Evolutionary conservation across 64 coral and sea anemone genomes (phyloP), one percentile per base, ranked within the genome.

Genomic region (Platygyra sinensis): DNA sequence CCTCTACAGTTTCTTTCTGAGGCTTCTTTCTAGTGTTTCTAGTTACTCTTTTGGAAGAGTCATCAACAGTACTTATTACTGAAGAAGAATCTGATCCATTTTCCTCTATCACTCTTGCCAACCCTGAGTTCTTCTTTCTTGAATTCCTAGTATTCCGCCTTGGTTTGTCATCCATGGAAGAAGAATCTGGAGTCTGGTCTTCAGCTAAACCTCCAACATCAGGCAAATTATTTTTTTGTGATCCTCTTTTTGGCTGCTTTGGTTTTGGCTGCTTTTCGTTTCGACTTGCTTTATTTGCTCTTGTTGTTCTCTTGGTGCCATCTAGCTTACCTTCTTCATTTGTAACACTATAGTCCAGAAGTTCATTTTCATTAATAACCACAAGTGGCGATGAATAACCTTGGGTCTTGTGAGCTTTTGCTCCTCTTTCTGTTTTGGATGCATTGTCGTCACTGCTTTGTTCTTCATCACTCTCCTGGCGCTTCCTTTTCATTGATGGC

Each of bases 401-500:
- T 85, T 85, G 81, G 10, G 63, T 85, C 42, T 81, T 94, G 32
- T 12, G 52, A 30, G 72, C 52, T 55, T 94, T 89, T 67, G 73
- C 18, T 78, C 36, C 76, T 46, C 59, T 89, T 51, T 60, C 72
- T 13, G 59, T 17, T 77, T 82, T 77, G 10, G 52, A 62, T 84
- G 36, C 3, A 72, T 14, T 52, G 39, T 85, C 81, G 52, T 85
- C 81, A 29, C 81, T 85, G n/a, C 81, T 85, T 13, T 69, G 32
- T 49, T 72, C 81, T 11, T 85, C 62, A 36, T 80, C 78, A 61
- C 81, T 85, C 81, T 85, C 62, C 22, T 71, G 62, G n/a, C 91
- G 76, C 60, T 96, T 96, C 64, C 91, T 75, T 79, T 94, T 96
- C 92, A 94, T 96, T 25, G 88, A 91, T 78, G 95, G 95, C 74